These are phyloP conservation scores for Gasterosteus aculeatus DNA, from an alignment of 2,113 vertebrate genomes.

Conservation along the genomic window DNA sequence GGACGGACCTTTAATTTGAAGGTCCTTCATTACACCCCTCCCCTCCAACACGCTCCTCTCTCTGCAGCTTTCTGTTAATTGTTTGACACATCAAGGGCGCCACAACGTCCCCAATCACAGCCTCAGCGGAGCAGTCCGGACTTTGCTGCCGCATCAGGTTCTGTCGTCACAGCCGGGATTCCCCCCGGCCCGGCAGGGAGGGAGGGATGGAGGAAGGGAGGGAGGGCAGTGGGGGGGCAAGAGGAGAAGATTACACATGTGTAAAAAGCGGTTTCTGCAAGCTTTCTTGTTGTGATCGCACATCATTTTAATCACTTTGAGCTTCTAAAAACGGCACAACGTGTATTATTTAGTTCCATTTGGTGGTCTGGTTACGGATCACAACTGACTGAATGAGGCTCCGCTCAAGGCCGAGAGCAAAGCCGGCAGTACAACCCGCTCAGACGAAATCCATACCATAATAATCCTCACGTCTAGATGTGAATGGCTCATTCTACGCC, in stretches of 20 bases:
- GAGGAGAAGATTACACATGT: slow-evolving; percentile 22
- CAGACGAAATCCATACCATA: too few species aligned
- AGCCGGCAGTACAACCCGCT: too few species aligned
- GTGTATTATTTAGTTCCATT: neutral
- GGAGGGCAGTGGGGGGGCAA: neutral
- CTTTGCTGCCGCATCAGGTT: slow-evolving; percentile 59
- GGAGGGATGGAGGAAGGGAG: neutral
- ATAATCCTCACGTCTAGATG: neutral
- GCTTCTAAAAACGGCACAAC: too few species aligned
- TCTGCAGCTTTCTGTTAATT: slow-evolving; percentile 37
- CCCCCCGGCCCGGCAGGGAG: slow-evolving; percentile 55
- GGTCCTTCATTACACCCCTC: neutral
- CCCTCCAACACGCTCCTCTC: neutral
- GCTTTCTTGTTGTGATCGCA: neutral
- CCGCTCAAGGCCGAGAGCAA: too few species aligned
- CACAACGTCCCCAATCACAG: slow-evolving; percentile 28
- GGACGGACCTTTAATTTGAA: neutral
- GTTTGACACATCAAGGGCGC: slow-evolving; percentile 35
- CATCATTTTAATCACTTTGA: neutral
- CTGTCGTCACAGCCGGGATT: slow-evolving; percentile 71
- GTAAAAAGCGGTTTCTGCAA: neutral
- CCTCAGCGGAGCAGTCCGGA: slow-evolving; percentile 28
- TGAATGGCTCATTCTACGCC: neutral
- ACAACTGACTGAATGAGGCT: neutral
- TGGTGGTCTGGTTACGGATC: neutral